Percentiles rank a stretch among this genome's conserved stretches.
phyloP scores from a whole-genome alignment of 2,113 vertebrate species.

The Neogobius melanostomus region DNA sequence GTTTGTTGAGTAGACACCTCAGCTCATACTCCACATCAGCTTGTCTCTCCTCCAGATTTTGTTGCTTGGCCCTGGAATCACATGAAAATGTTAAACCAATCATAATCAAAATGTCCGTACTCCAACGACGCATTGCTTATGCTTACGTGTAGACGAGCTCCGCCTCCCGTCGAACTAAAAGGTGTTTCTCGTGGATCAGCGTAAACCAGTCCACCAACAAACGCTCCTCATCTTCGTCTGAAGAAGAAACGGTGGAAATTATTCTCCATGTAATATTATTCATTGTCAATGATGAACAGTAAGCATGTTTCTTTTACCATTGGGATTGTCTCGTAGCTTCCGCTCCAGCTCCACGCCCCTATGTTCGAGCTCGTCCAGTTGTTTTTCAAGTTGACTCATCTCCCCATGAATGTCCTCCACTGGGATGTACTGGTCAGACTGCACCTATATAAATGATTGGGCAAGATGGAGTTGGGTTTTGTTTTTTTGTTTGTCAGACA shows the following conservation, averaged over 20 bases:
- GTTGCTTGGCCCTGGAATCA: conserved; percentile 88
- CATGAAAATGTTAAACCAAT: background rate
- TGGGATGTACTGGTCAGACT: conserved; percentile 94
- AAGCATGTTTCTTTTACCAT: conserved; percentile 68
- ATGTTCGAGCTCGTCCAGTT: conserved; percentile 90
- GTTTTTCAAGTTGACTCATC: conserved; percentile 89
- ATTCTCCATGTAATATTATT: background rate
- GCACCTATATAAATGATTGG: conserved; percentile 79
- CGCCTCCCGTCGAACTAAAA: conserved; percentile 89
- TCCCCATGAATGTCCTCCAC: conserved; percentile 92
- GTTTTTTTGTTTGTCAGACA: conserved; percentile 57
- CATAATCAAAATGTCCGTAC: background rate
- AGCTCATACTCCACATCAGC: conserved; percentile 95
- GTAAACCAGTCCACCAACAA: conserved; percentile 97
- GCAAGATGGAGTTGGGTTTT: background rate
- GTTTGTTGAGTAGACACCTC: conserved; percentile 97
- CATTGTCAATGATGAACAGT: background rate
- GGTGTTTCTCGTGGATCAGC: conserved; percentile 96
- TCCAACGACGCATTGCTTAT: background rate
- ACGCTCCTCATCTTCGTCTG: conserved; percentile 88
- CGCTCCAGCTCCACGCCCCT: conserved; percentile 91
- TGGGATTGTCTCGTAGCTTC: conserved; percentile 84
- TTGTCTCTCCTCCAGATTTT: conserved; percentile 94
- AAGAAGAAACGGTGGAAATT: conserved; percentile 12
- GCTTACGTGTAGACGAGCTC: conserved; percentile 97